Evolutionary conservation across 2,113 vertebrate species (phyloP).

Genomic region (Baryphthengus martii): DNA sequence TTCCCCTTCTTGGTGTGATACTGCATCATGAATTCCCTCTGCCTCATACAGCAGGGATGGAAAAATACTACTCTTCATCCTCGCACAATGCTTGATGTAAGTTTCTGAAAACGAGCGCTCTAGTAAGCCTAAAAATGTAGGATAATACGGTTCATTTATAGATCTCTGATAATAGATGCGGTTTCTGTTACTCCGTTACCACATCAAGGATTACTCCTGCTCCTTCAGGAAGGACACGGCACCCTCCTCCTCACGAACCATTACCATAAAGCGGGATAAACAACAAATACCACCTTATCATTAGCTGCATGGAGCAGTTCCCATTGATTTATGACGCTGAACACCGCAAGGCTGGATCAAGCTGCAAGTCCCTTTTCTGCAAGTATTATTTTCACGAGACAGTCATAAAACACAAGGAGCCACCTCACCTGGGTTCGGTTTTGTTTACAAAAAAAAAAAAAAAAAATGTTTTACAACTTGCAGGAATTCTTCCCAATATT

Average conservation of each 20-base stretch:
- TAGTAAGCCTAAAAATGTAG: constrained; percentile 51
- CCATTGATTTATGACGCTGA: constrained; percentile 61
- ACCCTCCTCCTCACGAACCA: constrained; percentile 47
- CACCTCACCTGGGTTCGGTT: not conserved
- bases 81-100: constrained; percentile 49
- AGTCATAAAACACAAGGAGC: not conserved
- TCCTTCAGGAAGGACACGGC: constrained; percentile 48
- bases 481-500: constrained; percentile 40
- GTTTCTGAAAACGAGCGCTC: constrained; percentile 69
- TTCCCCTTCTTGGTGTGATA: constrained; percentile 1
- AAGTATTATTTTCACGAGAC: not conserved
- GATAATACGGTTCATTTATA: constrained; percentile 54
- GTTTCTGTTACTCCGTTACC: constrained; percentile 51
- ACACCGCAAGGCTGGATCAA: constrained; percentile 3
- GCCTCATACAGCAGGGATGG: constrained; percentile 43
- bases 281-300: constrained; percentile 44
- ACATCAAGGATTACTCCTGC: constrained; percentile 28
- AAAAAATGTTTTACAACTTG: constrained; percentile 47
- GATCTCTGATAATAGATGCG: constrained; percentile 50
- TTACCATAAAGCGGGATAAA: constrained; percentile 62
- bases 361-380: not conserved
- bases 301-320: constrained; percentile 28
- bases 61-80: constrained; percentile 67
- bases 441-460: not conserved
- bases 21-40: constrained; percentile 38